Evolutionary conservation across 2,113 vertebrate species (phyloP).

Genomic region (Verasper variegatus): DNA sequence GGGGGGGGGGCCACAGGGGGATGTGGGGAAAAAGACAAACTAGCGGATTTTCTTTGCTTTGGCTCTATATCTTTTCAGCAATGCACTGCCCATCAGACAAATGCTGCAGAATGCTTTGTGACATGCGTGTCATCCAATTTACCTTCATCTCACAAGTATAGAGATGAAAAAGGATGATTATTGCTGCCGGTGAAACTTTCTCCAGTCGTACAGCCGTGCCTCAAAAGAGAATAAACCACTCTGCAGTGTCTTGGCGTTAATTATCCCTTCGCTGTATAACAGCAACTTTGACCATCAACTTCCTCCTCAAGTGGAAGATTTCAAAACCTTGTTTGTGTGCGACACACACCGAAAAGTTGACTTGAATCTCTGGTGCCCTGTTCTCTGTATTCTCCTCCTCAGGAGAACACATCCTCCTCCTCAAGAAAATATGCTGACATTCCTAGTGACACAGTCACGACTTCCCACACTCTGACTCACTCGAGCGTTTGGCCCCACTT

Average conservation of each 20-base stretch:
- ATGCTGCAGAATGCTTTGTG: neutral
- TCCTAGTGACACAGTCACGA: constrained; percentile 62
- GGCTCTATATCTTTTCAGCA: neutral
- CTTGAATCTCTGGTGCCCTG: constrained; percentile 5
- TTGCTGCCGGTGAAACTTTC: too few relatives aligned
- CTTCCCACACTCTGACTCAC: constrained; percentile 73
- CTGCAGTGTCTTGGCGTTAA: too few relatives aligned
- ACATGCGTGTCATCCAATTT: too few relatives aligned
- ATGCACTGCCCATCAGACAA: neutral
- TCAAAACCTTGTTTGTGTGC: too few relatives aligned
- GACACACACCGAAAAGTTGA: neutral
- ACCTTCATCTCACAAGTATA: neutral
- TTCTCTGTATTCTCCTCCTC: constrained; percentile 30
- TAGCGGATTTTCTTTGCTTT: neutral
- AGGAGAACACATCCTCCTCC: constrained; percentile 53
- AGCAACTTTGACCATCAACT: too few relatives aligned
- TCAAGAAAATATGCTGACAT: constrained; percentile 75
- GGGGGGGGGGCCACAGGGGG: neutral
- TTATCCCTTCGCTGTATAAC: too few relatives aligned
- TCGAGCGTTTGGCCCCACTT: constrained; percentile 51
- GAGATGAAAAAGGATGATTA: neutral
- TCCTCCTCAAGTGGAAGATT: too few relatives aligned
- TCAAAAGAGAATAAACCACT: too few relatives aligned
- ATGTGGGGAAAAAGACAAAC: neutral
- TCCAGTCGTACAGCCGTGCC: too few relatives aligned